Conservation (phyloP, 2,797 vertebrate species). For the Anguilla anguilla region DNA sequence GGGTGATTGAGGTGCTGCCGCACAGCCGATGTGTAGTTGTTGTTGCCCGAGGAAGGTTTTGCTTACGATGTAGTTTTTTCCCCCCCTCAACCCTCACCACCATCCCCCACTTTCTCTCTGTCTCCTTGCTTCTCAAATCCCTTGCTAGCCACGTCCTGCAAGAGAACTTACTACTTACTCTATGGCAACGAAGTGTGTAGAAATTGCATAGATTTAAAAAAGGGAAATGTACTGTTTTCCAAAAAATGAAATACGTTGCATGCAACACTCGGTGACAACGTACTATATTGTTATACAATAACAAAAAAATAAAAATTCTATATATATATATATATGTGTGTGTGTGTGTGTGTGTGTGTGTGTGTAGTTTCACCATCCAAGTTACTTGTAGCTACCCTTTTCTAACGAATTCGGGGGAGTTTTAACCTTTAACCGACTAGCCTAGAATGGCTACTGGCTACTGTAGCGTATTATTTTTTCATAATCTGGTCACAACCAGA, state of each 20-base stretch:
- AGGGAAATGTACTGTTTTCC: neutral
- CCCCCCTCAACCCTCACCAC: neutral
- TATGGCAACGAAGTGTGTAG: neutral
- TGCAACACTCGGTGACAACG: neutral
- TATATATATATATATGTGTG: neutral
- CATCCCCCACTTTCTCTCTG: slow-evolving; percentile 16
- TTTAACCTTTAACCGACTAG: neutral
- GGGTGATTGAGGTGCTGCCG: slow-evolving; percentile 42
- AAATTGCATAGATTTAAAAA: neutral
- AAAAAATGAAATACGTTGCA: slow-evolving; percentile 9
- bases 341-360: too few relatives aligned
- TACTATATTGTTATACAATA: neutral
- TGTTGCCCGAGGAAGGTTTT: slow-evolving; percentile 42
- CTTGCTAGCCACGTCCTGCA: slow-evolving; percentile 35
- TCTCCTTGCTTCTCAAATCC: slow-evolving; percentile 19
- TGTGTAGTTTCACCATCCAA: too few relatives aligned
- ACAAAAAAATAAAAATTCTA: neutral
- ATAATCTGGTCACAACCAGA: neutral
- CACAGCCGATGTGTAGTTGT: slow-evolving; percentile 42
- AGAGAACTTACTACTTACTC: slow-evolving; percentile 9
- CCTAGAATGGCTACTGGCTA: neutral
- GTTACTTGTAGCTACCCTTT: neutral
- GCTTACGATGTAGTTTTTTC: slow-evolving; percentile 43
- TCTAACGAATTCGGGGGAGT: neutral
- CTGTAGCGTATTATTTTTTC: neutral